Evolutionary conservation across 2,113 vertebrate species (phyloP).

Genomic region (Pseudopipra pipra): DNA sequence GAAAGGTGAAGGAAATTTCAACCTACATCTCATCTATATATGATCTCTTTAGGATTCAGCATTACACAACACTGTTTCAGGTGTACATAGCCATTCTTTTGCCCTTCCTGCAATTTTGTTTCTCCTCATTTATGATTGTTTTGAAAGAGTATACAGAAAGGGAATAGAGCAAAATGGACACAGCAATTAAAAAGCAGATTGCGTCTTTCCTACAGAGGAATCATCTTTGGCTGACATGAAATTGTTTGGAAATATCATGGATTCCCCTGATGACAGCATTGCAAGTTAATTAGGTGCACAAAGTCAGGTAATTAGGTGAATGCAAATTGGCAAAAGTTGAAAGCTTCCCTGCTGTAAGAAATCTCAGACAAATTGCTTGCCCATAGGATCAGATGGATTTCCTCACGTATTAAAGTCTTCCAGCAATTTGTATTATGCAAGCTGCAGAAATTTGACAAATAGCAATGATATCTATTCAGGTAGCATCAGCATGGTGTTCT

Average conservation of each 20-base stretch:
- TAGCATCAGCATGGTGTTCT: neutral
- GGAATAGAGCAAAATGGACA: neutral
- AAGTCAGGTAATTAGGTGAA: slow-evolving; percentile 13
- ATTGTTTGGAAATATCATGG: slow-evolving; percentile 36
- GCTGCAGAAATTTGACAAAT: neutral
- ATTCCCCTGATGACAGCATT: slow-evolving; percentile 16
- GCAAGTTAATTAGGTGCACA: slow-evolving; percentile 32
- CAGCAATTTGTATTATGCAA: neutral
- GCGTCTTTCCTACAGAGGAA: neutral
- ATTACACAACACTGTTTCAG: neutral
- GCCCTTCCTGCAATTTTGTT: neutral
- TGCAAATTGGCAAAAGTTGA: slow-evolving; percentile 14
- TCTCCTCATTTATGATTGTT: neutral
- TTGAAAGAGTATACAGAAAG: neutral
- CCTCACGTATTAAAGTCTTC: neutral
- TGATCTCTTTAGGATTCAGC: neutral
- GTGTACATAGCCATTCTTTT: neutral
- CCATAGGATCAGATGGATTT: neutral
- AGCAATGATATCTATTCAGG: neutral
- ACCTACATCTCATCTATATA: neutral
- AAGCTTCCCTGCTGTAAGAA: neutral
- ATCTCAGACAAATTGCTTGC: neutral
- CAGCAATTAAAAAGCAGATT: neutral
- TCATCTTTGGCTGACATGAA: neutral
- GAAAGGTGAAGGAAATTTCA: neutral